Evolutionary conservation across 2,797 vertebrate species (phyloP), one percentile per base, ranked within the genome.

Genomic region (Euthynnus affinis): DNA sequence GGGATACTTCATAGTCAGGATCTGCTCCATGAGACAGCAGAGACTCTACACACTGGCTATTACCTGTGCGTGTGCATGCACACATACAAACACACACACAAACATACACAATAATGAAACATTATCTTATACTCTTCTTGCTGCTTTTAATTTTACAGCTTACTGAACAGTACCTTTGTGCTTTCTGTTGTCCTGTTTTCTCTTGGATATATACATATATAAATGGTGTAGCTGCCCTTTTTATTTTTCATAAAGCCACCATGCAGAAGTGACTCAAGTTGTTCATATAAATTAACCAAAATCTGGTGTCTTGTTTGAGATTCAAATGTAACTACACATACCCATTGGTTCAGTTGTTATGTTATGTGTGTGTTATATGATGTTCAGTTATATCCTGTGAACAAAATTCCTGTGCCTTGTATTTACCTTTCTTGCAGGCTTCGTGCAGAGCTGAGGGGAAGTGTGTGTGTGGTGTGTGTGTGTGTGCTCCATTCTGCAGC

Each of bases 381-480:
- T n/a, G n/a, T 32, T 22, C 0, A 15, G 51, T 14, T 18, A 9
- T 5, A 51, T 5, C 7, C 20, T 49, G 32, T 1, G 23, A 2
- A 7, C 7, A 46, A 2, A 5, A 7, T 6, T 51, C 12, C 6
- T 13, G 49, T 13, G 62, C 6, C 17, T 37, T 60, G 22, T 27
- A 13, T 20, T 67, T 89, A 98, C 98, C 98, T 97, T 96, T 97
- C 79, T 96, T 97, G 87, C 96, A 96, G 60, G 98, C 97, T 88
- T 99, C 97, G 0, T 99, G 98, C 59, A 95, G 94, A 17, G 98
- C 96, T 0, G 98, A 99, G 0, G 97, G 97, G 68, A 96, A 96
- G 81, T 97, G 97, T 37, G 94, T 88, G 70, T 96, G 96, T 44
- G 94, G 71, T 4, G 96, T 90, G 70, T 96, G 95, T 9, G 95